phyloP scores from a whole-genome alignment of 2,797 vertebrate genomes.

The Strix occidentalis region DNA sequence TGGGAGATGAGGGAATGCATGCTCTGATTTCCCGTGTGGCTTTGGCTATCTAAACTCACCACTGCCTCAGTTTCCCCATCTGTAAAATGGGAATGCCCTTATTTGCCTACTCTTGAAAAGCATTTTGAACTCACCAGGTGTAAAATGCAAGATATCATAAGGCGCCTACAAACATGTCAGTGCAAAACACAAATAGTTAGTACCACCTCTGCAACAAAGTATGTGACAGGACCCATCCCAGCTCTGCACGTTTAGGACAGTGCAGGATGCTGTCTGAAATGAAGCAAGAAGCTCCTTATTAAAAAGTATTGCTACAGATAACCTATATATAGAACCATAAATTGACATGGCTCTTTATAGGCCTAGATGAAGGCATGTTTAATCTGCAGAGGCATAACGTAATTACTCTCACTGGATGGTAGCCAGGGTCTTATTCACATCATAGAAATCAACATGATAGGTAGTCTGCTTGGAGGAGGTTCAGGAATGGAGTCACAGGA shows the following conservation, averaged over 20 bases:
- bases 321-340: constrained; percentile 53
- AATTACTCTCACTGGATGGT: constrained; percentile 57
- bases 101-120: not conserved
- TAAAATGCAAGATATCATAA: not conserved
- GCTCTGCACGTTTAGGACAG: not conserved
- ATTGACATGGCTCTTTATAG: constrained; percentile 40
- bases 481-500: constrained; percentile 67
- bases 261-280: constrained; percentile 10
- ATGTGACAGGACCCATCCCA: not conserved
- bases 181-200: not conserved
- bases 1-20: not conserved
- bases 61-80: not conserved
- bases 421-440: constrained; percentile 63
- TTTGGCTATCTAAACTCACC: not conserved
- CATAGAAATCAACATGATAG: constrained; percentile 60
- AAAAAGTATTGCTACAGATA: constrained; percentile 57
- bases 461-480: constrained; percentile 64
- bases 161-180: not conserved
- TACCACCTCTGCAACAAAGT: constrained; percentile 4
- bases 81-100: not conserved
- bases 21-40: not conserved
- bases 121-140: not conserved
- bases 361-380: constrained; percentile 46
- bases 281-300: constrained; percentile 31
- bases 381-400: constrained; percentile 61